Conservation (phyloP, 2,113 vertebrate genomes). For the Chitala chitala region DNA sequence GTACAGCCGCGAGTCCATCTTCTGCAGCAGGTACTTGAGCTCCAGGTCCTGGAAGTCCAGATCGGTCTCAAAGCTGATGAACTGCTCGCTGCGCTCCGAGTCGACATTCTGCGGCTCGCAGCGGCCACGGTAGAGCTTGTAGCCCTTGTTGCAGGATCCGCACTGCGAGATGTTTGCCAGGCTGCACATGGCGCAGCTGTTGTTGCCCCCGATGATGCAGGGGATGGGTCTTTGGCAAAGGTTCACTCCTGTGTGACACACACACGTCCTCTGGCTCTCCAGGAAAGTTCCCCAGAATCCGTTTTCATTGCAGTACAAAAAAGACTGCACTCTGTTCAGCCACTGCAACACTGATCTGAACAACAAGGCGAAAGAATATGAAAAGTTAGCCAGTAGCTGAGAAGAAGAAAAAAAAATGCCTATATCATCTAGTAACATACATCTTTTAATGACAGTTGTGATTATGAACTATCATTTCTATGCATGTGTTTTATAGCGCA, state of each 20-base stretch:
- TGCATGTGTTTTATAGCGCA: neutral
- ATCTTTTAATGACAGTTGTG: neutral
- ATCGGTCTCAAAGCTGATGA: slow-evolving; percentile 98
- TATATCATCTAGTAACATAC: slow-evolving; percentile 19
- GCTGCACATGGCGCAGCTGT: slow-evolving; percentile 99
- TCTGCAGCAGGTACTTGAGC: slow-evolving; percentile 94
- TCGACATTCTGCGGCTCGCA: slow-evolving; percentile 98
- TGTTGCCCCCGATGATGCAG: slow-evolving; percentile 94
- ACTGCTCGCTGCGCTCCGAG: slow-evolving; percentile 96
- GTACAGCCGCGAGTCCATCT: slow-evolving; percentile 95
- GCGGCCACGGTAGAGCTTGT: slow-evolving; percentile 92
- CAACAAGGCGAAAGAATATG: too few relatives aligned
- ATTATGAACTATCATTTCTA: neutral
- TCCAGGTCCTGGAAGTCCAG: slow-evolving; percentile 98
- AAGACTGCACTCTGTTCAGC: slow-evolving; percentile 93
- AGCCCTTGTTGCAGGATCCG: slow-evolving; percentile 98
- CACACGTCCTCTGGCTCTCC: slow-evolving; percentile 91
- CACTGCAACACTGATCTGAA: slow-evolving; percentile 93
- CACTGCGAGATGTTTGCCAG: slow-evolving; percentile 97
- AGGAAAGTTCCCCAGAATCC: slow-evolving; percentile 97
- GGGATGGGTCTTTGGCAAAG: slow-evolving; percentile 95
- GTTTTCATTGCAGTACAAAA: slow-evolving; percentile 98
- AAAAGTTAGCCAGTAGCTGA: too few relatives aligned
- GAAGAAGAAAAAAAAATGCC: slow-evolving; percentile 9
- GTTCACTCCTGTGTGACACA: slow-evolving; percentile 88